These are phyloP conservation scores for Drosophila novamexicana DNA, from an alignment of 1,140 invertebrate genomes.

Conservation along the genomic window DNA sequence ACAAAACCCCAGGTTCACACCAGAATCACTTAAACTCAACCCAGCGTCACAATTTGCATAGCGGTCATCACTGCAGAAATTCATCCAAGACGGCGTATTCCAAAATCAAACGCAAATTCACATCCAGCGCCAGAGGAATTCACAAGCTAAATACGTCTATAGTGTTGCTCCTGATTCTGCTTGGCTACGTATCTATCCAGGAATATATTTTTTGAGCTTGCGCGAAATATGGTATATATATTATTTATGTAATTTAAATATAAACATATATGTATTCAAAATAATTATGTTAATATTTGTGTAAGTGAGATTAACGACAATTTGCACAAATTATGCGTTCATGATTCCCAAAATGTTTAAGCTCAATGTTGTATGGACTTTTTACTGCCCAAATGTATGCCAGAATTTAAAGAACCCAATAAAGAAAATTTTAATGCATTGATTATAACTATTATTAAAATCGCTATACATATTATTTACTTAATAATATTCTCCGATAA, in stretches of 20 bases:
- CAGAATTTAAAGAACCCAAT: no score
- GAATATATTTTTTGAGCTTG: neutral
- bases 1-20: neutral
- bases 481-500: no score
- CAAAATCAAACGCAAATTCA: neutral
- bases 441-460: no score
- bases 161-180: neutral
- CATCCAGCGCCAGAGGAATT: neutral
- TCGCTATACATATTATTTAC: no score
- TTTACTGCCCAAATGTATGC: no score
- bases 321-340: neutral
- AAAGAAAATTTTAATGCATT: no score
- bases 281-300: neutral
- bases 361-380: no score
- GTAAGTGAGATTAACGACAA: neutral
- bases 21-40: neutral
- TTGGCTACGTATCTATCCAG: neutral
- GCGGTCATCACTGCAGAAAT: neutral
- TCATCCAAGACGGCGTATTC: neutral
- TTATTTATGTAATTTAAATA: neutral
- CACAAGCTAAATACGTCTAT: neutral
- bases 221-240: neutral
- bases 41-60: neutral
- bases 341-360: no score
- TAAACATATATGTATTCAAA: neutral